A percentile compares a stretch with the other conserved stretches of the same genome.
These are phyloP conservation scores for Herpailurus yagouaroundi DNA, from an alignment of 2,113 vertebrate genomes.

Conservation along the genomic window DNA sequence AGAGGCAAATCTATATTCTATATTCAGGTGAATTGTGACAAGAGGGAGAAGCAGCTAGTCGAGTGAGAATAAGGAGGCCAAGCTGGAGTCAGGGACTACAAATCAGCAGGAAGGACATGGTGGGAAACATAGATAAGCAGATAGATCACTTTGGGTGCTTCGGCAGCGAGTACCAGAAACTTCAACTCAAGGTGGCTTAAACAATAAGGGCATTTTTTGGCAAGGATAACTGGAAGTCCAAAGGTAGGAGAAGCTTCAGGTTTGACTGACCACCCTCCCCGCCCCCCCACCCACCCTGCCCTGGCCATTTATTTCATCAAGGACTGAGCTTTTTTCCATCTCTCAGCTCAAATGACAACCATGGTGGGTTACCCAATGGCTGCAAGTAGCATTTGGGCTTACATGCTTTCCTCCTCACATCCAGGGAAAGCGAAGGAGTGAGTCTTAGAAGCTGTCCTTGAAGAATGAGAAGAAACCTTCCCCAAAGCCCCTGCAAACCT, in stretches of 20 bases:
- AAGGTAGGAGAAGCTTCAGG: background rate
- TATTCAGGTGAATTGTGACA: background rate
- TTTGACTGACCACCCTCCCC: background rate
- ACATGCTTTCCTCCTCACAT: background rate
- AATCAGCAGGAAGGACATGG: background rate
- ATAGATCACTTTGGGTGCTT: background rate
- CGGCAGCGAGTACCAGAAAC: background rate
- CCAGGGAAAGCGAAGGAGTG: background rate
- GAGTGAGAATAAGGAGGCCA: background rate
- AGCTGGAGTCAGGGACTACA: background rate
- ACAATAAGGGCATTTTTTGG: background rate
- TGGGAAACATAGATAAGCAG: background rate
- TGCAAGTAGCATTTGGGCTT: background rate
- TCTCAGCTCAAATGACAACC: background rate
- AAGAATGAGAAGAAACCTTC: slow-evolving; percentile 14
- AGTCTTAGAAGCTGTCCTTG: background rate
- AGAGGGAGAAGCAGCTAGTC: background rate
- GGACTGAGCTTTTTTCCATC: background rate
- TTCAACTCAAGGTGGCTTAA: background rate
- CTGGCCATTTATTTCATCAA: background rate
- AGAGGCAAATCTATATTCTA: background rate
- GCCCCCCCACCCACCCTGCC: background rate
- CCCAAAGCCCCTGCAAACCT: background rate
- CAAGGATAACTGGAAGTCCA: background rate
- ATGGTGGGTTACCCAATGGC: background rate